Conservation (phyloP, 2,888 invertebrate species). For the Drosophila helvetica region DNA sequence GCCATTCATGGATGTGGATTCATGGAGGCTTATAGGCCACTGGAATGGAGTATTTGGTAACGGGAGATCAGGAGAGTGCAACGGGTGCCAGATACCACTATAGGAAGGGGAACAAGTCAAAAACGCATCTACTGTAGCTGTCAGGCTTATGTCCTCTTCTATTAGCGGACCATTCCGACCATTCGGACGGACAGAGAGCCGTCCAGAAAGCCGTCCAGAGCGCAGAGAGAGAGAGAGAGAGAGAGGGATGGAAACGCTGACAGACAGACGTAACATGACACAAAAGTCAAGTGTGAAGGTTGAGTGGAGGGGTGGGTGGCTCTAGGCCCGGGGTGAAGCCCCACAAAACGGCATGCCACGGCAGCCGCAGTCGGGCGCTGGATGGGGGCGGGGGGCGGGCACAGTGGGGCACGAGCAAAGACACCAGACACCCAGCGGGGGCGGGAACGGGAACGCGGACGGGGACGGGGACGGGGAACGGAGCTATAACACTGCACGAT, state of each 20-base stretch:
- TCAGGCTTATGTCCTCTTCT: not conserved
- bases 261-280: slow-evolving; percentile 45
- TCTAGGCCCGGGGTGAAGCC: slow-evolving; percentile 42
- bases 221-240: not conserved
- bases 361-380: slow-evolving; percentile 30
- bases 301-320: not conserved
- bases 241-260: not conserved
- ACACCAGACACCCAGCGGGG: slow-evolving; percentile 5
- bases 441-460: not conserved
- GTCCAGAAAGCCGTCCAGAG: no score
- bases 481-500: slow-evolving; percentile 63
- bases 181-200: slow-evolving; percentile 1
- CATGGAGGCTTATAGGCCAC: no score
- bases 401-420: not conserved
- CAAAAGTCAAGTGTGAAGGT: slow-evolving; percentile 32
- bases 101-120: not conserved
- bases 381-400: slow-evolving; percentile 6
- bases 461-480: not conserved
- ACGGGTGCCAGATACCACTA: no score
- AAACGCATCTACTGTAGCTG: not conserved
- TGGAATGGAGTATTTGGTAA: not conserved
- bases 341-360: slow-evolving; percentile 40
- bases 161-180: not conserved
- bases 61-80: not conserved
- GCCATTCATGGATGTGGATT: no score